Evolutionary conservation across 2,113 vertebrate species (phyloP), one percentile per base, ranked within the genome.

Genomic region (Chamaetylas fuelleborni): DNA sequence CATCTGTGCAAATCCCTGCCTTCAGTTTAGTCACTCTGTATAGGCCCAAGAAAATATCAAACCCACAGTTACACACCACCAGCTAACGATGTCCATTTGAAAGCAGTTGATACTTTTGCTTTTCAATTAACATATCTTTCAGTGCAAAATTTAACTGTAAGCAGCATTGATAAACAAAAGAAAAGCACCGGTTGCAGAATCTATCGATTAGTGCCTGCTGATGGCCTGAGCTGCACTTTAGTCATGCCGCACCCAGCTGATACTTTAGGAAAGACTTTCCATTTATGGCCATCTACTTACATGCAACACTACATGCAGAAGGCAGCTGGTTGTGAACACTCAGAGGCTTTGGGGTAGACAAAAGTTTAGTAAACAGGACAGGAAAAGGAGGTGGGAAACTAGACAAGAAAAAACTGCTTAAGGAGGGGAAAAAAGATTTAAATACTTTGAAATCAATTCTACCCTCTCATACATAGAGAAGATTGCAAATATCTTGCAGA

Each of bases 231-330:
- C 96, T 97, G 96, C 97, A 97, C 98, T 97, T 95, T 97, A 97
- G 98, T 97, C 98, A 98, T 98, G 98, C 99, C 98, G 90, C 98
- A 97, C 97, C 98, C 98, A 98, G 98, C 97, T 97, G 98, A 93
- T 97, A 98, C 96, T 98, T 96, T 91, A 97, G 98, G 98, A 98
- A 98, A 97, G 97, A 97, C 95, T 97, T 98, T 85, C 97, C 98
- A 97, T 97, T 98, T 97, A 98, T 97, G 98, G 98, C 97, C 98
- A 98, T 98, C 98, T 99, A 98, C 98, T 99, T 96, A 97, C 99
- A 99, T 99, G 99, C 99, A 99, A 99, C 98, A 98, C 97, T 98
- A 97, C 99, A 99, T 99, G 99, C 99, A 98, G 93, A 97, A 98
- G 98, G 98, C 97, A 98, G 98, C 98, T 98, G 98, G 96, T 95